phyloP scores from a whole-genome alignment of 2,113 vertebrate genomes.

The Salvelinus sp. region DNA sequence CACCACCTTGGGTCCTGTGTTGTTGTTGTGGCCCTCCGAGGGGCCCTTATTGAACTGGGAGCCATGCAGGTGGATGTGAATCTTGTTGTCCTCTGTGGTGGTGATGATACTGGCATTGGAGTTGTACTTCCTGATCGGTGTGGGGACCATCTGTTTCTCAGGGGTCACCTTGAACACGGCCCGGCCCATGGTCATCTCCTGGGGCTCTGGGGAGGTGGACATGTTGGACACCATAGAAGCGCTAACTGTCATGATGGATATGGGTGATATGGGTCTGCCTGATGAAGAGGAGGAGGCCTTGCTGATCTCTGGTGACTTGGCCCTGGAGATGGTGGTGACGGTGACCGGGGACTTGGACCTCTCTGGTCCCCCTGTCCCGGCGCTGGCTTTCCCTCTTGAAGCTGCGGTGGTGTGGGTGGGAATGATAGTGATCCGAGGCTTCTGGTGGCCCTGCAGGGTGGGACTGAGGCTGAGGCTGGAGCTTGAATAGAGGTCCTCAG shows the following conservation, averaged over 20 bases:
- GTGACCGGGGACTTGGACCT: slow-evolving; percentile 91
- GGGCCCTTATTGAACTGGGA: slow-evolving; percentile 79
- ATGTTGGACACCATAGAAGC: slow-evolving; percentile 79
- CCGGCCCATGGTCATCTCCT: slow-evolving; percentile 89
- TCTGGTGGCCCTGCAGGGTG: slow-evolving; percentile 81
- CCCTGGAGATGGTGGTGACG: slow-evolving; percentile 90
- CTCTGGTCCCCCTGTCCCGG: slow-evolving; percentile 69
- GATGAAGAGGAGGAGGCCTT: slow-evolving; percentile 53
- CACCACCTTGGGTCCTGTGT: slow-evolving; percentile 77
- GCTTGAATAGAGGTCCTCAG: slow-evolving; percentile 86
- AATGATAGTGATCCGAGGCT: slow-evolving; percentile 94
- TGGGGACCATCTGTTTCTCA: slow-evolving; percentile 89
- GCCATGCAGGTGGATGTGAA: slow-evolving; percentile 89
- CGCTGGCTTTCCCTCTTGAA: slow-evolving; percentile 73
- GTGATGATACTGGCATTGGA: slow-evolving; percentile 87
- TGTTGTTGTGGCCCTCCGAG: slow-evolving; percentile 62
- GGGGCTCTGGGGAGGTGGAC: slow-evolving; percentile 78
- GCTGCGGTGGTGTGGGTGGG: slow-evolving; percentile 80
- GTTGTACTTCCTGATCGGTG: slow-evolving; percentile 83
- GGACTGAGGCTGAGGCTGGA: slow-evolving; percentile 77
- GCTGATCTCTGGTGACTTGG: slow-evolving; percentile 82
- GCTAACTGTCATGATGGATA: slow-evolving; percentile 88
- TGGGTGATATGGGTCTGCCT: slow-evolving; percentile 83
- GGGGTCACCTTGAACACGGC: slow-evolving; percentile 95
- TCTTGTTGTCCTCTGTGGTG: slow-evolving; percentile 93